phyloP scores from a whole-genome alignment of 2,888 invertebrate genomes.

The Drosophila picticornis region DNA sequence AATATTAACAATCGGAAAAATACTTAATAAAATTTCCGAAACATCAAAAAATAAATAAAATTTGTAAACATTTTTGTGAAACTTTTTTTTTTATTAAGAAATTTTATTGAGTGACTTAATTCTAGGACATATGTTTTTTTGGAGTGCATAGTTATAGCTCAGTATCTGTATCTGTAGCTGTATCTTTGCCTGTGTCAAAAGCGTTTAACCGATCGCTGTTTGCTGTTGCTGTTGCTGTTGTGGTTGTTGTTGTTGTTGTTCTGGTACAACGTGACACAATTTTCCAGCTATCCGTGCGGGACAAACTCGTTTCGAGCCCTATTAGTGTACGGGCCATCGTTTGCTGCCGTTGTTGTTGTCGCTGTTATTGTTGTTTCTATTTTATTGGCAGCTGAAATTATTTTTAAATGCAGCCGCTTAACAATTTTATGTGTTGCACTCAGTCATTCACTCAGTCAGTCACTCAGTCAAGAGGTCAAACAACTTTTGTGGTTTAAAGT shows the following conservation, averaged over 20 bases:
- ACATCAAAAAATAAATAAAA: neutral
- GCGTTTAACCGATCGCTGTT: conserved; percentile 35
- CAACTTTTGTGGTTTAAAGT: conserved; percentile 64
- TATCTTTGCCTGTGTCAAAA: conserved; percentile 33
- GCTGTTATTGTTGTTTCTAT: conserved; percentile 48
- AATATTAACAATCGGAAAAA: neutral
- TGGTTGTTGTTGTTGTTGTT: conserved; percentile 21
- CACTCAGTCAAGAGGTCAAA: conserved; percentile 74
- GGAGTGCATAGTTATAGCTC: neutral
- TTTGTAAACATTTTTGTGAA: neutral
- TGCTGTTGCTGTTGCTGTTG: conserved; percentile 11
- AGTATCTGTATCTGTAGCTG: conserved; percentile 15
- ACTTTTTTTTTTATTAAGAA: neutral
- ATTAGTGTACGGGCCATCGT: conserved; percentile 52
- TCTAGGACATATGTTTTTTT: neutral
- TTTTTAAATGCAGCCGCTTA: conserved; percentile 79
- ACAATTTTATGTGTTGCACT: conserved; percentile 70
- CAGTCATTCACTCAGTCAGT: conserved; percentile 55
- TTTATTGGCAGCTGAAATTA: conserved; percentile 78
- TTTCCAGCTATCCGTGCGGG: conserved; percentile 67
- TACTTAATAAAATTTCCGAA: neutral
- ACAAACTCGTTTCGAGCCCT: conserved; percentile 71
- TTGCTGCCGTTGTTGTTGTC: conserved; percentile 28
- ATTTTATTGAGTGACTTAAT: neutral
- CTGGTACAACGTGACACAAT: conserved; percentile 75